phyloP scores from a whole-genome alignment of 2,113 vertebrate genomes.

The Loxodonta africana region DNA sequence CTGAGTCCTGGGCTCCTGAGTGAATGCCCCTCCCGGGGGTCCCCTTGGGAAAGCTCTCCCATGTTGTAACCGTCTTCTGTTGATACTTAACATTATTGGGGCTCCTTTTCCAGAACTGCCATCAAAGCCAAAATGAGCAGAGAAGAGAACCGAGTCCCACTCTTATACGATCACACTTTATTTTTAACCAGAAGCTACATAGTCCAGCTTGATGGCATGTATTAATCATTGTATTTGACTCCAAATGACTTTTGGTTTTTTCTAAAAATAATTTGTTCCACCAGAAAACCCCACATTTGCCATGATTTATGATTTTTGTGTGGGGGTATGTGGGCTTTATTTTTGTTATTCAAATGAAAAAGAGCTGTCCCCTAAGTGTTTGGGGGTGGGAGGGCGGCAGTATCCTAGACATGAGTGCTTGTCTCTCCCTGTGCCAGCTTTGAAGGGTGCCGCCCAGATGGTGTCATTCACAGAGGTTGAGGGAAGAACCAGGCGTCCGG shows the following conservation, averaged over 20 bases:
- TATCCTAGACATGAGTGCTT: rapidly evolving
- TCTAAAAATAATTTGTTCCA: background rate
- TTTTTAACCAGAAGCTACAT: background rate
- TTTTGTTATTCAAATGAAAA: background rate
- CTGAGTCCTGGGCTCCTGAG: rapidly evolving
- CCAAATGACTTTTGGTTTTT: background rate
- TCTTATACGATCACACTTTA: background rate
- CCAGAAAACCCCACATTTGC: background rate
- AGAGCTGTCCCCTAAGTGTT: background rate
- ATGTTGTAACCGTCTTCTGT: rapidly evolving
- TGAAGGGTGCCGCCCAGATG: background rate
- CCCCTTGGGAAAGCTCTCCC: rapidly evolving
- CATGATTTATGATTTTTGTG: rapidly evolving
- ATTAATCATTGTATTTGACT: background rate
- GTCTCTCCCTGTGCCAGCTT: no score
- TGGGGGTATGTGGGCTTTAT: background rate
- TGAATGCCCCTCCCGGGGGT: rapidly evolving
- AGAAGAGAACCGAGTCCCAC: rapidly evolving
- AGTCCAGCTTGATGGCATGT: rapidly evolving
- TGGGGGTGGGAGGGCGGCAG: background rate
- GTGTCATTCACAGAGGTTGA: background rate
- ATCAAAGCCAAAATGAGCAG: rapidly evolving
- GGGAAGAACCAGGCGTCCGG: rapidly evolving
- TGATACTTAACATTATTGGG: rapidly evolving
- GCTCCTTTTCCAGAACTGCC: no score